Evolutionary conservation across 2,888 invertebrate species (phyloP), one percentile per base, ranked within the genome.

Genomic region (Epistrophe eligans): DNA sequence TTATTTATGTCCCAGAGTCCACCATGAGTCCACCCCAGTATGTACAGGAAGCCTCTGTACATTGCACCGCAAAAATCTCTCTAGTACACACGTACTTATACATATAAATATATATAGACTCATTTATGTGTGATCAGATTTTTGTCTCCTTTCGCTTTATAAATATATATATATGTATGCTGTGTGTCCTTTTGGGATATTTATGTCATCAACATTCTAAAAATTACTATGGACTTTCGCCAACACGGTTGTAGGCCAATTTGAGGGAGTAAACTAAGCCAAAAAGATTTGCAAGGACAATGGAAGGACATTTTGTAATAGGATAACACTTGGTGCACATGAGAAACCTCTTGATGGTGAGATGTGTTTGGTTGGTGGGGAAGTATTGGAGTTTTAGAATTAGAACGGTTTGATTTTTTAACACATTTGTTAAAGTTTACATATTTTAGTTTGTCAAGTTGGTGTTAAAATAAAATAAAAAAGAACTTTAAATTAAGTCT

Each of bases 1-100:
- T 80, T 84, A 84, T 84, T 84, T 84, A 84, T 84, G 71, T 76
- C 67, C 2, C 13, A 24, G 24, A 19, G 64, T 13, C n/a, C n/a
- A 24, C 11, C 24, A 40, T n/a, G n/a, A n/a, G n/a, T n/a, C n/a
- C n/a, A n/a, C n/a, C n/a, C n/a, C n/a, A n/a, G n/a, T n/a, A n/a
- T n/a, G 64, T 17, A 74, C n/a, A 38, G 32, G 32, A 48, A 28
- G 24, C 43, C 57, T 28, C n/a, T 62, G 15, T 7, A n/a, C 19
- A 28, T 71, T 50, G 67, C 50, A 67, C 79, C 83, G 35, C 73
- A 79, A 74, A 40, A 79, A 71, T 72, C 58, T 45, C 71, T 52
- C 24, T 24, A 24, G 24, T 24, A 15, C 28, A 55, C 24, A 13
- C 28, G 13, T 43, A 58, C 24, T 43, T 62, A 43, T 28, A 28